A percentile compares a stretch with the other conserved stretches of the same genome.
phyloP scores from a whole-genome alignment of 1,140 invertebrate species.

The Drosophila aff. region DNA sequence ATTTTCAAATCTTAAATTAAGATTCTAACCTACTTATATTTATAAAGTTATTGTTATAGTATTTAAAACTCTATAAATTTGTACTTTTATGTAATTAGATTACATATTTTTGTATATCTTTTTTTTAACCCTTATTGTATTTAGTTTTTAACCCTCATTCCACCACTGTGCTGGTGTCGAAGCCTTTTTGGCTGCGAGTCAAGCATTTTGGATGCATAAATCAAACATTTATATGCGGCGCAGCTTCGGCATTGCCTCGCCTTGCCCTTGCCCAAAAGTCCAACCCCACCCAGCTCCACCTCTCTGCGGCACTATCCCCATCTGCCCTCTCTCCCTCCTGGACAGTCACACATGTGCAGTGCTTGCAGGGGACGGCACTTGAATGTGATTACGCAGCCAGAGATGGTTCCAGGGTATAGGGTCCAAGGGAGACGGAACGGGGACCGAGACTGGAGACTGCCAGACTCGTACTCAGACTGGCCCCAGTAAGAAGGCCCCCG shows the following conservation, averaged over 20 bases:
- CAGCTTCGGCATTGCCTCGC: conserved; percentile 74
- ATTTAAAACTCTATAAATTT: background rate
- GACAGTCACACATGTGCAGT: conserved; percentile 65
- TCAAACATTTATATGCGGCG: conserved; percentile 83
- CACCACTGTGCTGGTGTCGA: conserved; percentile 55
- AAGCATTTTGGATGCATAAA: conserved; percentile 82
- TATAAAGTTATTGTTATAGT: too few relatives aligned
- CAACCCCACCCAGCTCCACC: conserved; percentile 30
- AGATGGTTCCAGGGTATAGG: conserved; percentile 58
- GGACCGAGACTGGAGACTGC: conserved; percentile 49
- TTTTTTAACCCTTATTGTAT: background rate
- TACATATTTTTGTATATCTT: too few relatives aligned
- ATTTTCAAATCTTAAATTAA: too few relatives aligned
- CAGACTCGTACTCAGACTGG: conserved; percentile 52
- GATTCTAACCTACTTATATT: background rate
- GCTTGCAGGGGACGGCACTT: conserved; percentile 63
- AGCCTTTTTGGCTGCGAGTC: conserved; percentile 81
- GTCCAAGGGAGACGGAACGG: background rate
- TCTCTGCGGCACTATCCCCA: conserved; percentile 1
- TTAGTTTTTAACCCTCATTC: background rate
- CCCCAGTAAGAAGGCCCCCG: conserved; percentile 23
- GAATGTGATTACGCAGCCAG: conserved; percentile 82
- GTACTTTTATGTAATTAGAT: too few relatives aligned
- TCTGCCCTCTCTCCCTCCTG: too few relatives aligned
- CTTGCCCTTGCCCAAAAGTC: conserved; percentile 46